Conservation (phyloP, 2,888 invertebrate species). For the Lissonota sp. region DNA sequence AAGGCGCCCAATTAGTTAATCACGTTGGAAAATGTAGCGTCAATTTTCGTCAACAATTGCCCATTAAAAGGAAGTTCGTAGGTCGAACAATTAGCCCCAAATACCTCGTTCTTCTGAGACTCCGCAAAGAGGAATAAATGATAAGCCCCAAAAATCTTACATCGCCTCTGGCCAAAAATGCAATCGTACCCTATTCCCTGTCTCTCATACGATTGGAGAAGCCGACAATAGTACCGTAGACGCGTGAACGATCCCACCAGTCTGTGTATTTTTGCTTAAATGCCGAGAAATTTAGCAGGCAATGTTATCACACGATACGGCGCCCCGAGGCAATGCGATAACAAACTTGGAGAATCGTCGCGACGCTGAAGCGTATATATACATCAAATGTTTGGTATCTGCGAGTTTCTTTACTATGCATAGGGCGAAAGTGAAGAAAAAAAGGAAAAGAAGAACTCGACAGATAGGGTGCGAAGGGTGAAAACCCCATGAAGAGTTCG, state of each 20-base stretch:
- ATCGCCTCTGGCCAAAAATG: neutral
- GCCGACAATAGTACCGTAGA: conserved; percentile 3
- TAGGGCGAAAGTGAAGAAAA: neutral
- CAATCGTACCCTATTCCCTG: conserved; percentile 4
- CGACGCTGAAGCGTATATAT: neutral
- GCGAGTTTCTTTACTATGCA: neutral
- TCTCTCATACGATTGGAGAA: conserved; percentile 7
- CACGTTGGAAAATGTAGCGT: too few relatives aligned
- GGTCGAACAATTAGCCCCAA: too few relatives aligned
- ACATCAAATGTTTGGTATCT: conserved; percentile 5
- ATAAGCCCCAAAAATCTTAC: neutral
- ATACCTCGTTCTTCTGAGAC: neutral
- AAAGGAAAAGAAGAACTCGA: conserved; percentile 3
- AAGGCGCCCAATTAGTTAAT: too few relatives aligned
- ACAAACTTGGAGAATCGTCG: conserved; percentile 18
- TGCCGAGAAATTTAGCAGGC: conserved; percentile 12
- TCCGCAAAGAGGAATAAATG: neutral
- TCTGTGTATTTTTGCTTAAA: neutral
- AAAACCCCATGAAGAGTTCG: neutral
- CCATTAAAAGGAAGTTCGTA: too few relatives aligned
- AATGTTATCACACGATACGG: conserved; percentile 30
- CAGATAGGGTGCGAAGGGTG: neutral
- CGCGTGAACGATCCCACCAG: neutral
- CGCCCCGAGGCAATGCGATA: conserved; percentile 22
- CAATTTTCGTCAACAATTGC: too few relatives aligned